Evolutionary conservation across 2,888 invertebrate genomes (phyloP).

Genomic region (Tubulanus polymorphus): DNA sequence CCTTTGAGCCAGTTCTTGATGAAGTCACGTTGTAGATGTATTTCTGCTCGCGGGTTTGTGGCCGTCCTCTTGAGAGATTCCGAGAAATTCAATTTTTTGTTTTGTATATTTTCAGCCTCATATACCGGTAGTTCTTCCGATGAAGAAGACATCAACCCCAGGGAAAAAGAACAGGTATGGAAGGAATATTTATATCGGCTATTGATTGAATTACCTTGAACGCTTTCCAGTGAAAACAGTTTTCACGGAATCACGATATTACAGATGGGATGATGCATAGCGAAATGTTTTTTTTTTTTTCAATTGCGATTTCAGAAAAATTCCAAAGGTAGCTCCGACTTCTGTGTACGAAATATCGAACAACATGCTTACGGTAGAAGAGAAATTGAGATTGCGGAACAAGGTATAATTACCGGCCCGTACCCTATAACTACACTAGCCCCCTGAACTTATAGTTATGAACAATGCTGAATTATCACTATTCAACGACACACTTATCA

Average conservation of each 20-base stretch:
- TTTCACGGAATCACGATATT: neutral
- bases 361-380: constrained; percentile 90
- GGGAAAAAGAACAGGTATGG: constrained; percentile 67
- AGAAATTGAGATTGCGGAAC: constrained; percentile 97
- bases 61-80: no score
- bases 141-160: constrained; percentile 81
- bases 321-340: constrained; percentile 77
- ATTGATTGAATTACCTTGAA: neutral
- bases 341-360: constrained; percentile 90
- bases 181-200: neutral
- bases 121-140: constrained; percentile 85
- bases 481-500: no score
- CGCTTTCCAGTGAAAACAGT: neutral
- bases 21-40: no score
- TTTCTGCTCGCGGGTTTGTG: no score
- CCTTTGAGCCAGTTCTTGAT: no score
- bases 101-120: constrained; percentile 54
- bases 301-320: constrained; percentile 65
- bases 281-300: neutral
- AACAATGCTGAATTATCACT: no score
- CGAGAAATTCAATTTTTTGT: no score
- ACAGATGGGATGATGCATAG: neutral
- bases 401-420: constrained; percentile 63
- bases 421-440: no score
- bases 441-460: no score